Evolutionary conservation across 2,113 vertebrate species (phyloP), one percentile per base, ranked within the genome.

Genomic region (Pomatorhinus ruficollis): DNA sequence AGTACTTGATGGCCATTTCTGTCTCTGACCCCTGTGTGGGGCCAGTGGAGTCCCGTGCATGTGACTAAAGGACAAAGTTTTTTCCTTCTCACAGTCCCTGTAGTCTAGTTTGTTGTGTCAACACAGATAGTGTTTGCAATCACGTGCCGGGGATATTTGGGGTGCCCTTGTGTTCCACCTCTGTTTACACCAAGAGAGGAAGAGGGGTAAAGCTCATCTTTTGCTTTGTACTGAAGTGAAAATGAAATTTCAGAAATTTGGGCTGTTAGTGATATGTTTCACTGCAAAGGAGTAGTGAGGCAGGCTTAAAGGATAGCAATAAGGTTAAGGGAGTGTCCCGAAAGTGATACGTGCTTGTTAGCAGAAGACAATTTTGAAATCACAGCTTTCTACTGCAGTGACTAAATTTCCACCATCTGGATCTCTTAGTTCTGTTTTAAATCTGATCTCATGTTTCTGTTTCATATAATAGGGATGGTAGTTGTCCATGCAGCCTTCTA

Each of bases 1-100:
- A n/a, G 33, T 27, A 68, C 12, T 11, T 24, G 19, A 5, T 17
- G 53, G 33, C 9, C 12, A 10, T 21, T 89, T 69, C 24, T 64
- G 66, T 57, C 1, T 78, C 49, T 56, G 49, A 75, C 15, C 5
- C 15, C 14, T 33, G 9, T 21, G 10, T 7, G 44, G 24, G 56
- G 22, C 10, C 40, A 50, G 18, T 0, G 1, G 78, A 94, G 56
- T 71, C 66, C 30, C 80, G 19, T 12, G 33, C 0, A 0, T 56
- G 21, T 56, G 47, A 70, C 19, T 56, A 52, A 74, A 60, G 47
- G 35, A 31, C 39, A 8, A 27, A 39, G 35, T 27, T 12, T 87
- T 95, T 89, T 53, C 81, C 53, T 75, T 50, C 35, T 45, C 18
- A 9, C 12, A 23, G 66, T 61, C 21, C 45, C 69, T 77, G 0